Evolutionary conservation across 2,113 vertebrate species (phyloP).

Genomic region (Mastomys natalensis): DNA sequence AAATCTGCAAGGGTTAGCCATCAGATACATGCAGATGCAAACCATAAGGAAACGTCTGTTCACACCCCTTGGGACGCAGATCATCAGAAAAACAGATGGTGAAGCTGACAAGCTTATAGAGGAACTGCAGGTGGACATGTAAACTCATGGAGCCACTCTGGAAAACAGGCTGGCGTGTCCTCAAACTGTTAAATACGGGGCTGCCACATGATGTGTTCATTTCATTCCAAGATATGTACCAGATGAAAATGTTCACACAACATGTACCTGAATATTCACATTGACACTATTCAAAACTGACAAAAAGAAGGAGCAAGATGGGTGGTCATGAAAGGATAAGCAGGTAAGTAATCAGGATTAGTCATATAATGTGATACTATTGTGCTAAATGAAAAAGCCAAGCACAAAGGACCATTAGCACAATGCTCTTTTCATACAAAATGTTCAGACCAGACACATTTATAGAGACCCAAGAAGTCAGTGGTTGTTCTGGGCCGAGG

Average conservation of each 20-base stretch:
- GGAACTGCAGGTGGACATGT: neutral
- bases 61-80: neutral
- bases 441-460: neutral
- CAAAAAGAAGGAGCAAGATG: neutral
- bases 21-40: conserved; percentile 53
- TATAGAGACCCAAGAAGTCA: neutral
- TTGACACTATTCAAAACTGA: neutral
- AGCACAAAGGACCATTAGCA: neutral
- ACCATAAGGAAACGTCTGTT: neutral
- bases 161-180: neutral
- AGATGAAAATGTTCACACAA: neutral
- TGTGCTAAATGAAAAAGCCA: neutral
- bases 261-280: neutral
- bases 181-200: conserved; percentile 4
- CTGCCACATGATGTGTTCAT: neutral
- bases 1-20: neutral
- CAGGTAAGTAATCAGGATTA: neutral
- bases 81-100: neutral
- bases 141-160: neutral
- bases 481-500: neutral
- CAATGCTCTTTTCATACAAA: neutral
- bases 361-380: neutral
- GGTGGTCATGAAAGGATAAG: neutral
- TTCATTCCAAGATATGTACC: neutral
- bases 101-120: neutral